Base-by-base conservation (phyloP, 2,888 invertebrate species). In the Epinotia ramella region DNA sequence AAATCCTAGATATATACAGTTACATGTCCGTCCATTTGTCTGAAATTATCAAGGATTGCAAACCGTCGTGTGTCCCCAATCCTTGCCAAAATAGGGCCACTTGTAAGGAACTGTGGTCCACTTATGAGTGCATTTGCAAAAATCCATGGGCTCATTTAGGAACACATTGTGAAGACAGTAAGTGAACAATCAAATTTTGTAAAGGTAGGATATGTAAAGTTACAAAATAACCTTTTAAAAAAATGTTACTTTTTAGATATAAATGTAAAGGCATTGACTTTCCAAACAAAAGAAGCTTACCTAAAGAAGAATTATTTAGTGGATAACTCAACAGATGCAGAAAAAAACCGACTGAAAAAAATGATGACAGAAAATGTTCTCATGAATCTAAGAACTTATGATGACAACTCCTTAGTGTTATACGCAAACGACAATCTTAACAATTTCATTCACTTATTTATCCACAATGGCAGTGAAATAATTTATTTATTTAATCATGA, bases 81-180 rank as follows among this genome's bases (percentile, higher is more conserved):
- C 98, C 98, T 11, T 99, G 99, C 87, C 96, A 97, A 88, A 98
- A 99, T 88, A 98, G 97, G 64, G 99, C 98, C 0, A 96, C 96
- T 79, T 99, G 98, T 87, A 98, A 98, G 83, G 98, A 99, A 87
- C 93, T 97, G 0, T 99, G 98, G 98, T 98, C 98, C 78, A 97
- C 97, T 46, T 99, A 98, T 83, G 97, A 97, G 84, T 99, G 99
- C 88, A 97, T 97, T 80, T 99, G 99, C 91, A 97, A 97, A 81
- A 99, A 99, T 90, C 96, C 96, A 59, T 98, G 98, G 97, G 98
- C 99, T 0, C 99, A 99, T 90, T 96, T 97, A 78, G 99, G 99
- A 79, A 95, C 96, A 76, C 97, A 97, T 87, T 99, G 99, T 89
- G 98, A 99, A 94, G 97, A 96, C 84, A 98, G 99, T 98, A 93